These are phyloP conservation scores for Siderastrea radians DNA, from an alignment of 92 coral and sea anemone species.

Conservation along the genomic window DNA sequence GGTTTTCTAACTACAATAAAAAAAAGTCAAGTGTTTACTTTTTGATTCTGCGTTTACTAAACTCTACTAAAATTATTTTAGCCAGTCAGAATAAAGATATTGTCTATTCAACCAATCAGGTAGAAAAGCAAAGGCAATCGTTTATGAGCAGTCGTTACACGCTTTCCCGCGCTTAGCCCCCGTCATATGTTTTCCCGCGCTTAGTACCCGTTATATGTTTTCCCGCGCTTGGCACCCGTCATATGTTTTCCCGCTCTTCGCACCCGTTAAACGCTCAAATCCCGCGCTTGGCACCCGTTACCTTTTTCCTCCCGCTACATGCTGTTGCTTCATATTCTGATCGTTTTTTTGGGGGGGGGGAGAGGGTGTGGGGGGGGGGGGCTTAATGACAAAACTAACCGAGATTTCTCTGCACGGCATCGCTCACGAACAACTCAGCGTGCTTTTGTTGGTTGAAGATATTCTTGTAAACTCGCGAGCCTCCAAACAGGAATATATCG, in stretches of 20 bases:
- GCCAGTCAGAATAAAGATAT: no score
- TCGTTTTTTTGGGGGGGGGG: no score
- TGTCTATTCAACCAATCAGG: no score
- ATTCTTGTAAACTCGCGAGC: slow-evolving; percentile 89
- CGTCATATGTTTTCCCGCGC: no score
- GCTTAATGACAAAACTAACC: slow-evolving; percentile 54
- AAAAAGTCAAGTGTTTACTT: neutral
- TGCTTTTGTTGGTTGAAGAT: slow-evolving; percentile 91
- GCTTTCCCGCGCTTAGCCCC: neutral
- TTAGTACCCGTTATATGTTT: no score
- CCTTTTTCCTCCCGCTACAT: no score
- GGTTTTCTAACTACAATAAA: neutral
- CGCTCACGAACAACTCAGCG: slow-evolving; percentile 85
- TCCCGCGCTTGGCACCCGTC: no score
- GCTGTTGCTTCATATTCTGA: no score
- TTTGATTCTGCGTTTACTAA: no score
- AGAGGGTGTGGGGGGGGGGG: no score
- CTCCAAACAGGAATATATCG: slow-evolving; percentile 95
- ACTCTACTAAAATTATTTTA: no score
- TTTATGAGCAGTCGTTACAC: neutral
- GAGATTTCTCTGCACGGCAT: slow-evolving; percentile 73
- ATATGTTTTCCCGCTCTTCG: neutral
- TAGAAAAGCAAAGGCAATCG: neutral
- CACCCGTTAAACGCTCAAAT: neutral
- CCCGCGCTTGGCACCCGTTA: neutral